These are phyloP conservation scores for Neolamprologus tretocephalus DNA, from an alignment of 2,113 vertebrate genomes.

Conservation along the genomic window DNA sequence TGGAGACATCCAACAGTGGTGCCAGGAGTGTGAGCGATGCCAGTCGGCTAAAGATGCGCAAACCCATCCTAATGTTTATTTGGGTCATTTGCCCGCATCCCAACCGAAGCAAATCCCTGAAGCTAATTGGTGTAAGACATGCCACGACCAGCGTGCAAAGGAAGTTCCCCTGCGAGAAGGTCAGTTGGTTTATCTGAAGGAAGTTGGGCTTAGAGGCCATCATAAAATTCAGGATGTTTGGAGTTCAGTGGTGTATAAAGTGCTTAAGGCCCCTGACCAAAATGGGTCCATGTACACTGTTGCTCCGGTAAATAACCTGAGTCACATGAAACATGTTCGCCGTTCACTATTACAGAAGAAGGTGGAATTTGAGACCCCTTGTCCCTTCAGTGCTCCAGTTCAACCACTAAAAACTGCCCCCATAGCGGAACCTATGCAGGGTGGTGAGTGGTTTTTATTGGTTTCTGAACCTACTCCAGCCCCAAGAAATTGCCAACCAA, in stretches of 20 bases:
- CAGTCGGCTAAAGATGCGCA: not conserved
- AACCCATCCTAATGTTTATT: not conserved
- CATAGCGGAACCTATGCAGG: not conserved
- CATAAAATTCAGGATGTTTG: not conserved
- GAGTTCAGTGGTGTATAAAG: not conserved
- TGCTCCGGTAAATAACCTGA: not conserved
- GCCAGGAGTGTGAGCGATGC: not conserved
- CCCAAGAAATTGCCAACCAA: not conserved
- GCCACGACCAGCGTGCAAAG: not conserved
- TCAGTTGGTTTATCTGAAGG: not conserved
- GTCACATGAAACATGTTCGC: not conserved
- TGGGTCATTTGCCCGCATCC: not conserved
- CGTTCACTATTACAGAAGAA: not conserved
- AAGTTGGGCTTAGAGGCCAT: not conserved
- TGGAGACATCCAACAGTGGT: not conserved
- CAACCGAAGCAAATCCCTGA: not conserved
- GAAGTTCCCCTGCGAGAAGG: not conserved
- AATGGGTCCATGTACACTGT: not conserved
- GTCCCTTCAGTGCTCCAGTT: not conserved
- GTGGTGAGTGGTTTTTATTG: not conserved
- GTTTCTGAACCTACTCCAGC: not conserved
- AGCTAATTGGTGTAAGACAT: not conserved
- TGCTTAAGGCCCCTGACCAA: not conserved
- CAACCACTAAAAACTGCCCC: not conserved
- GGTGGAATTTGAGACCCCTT: not conserved